These are phyloP conservation scores for Donacobius atricapilla DNA, from an alignment of 2,113 vertebrate species.

Conservation along the genomic window DNA sequence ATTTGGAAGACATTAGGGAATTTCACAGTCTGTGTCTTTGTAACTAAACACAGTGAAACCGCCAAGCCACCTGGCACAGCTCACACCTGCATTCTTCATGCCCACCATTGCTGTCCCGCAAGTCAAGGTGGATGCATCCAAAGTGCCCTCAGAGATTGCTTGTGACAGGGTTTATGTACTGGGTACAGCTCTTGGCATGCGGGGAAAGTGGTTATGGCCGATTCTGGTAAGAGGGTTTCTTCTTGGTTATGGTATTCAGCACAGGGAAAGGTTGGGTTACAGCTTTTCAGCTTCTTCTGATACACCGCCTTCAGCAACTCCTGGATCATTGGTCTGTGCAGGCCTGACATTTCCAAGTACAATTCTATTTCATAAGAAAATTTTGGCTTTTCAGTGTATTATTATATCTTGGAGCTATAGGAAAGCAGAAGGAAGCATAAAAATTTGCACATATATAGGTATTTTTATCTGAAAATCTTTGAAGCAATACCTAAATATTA, in stretches of 20 bases:
- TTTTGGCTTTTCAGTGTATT: neutral
- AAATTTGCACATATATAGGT: constrained; percentile 23
- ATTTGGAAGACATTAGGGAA: neutral
- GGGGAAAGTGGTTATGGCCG: neutral
- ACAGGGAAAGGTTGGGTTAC: neutral
- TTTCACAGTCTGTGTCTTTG: neutral
- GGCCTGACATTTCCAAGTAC: constrained; percentile 21
- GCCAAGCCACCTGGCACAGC: fast-evolving
- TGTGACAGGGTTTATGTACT: neutral
- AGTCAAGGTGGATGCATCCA: neutral
- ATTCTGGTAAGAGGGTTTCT: neutral
- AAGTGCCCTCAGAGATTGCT: neutral
- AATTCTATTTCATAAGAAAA: neutral
- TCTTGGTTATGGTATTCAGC: fast-evolving
- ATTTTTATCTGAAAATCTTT: neutral
- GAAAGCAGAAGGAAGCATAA: neutral
- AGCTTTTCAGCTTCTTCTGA: neutral
- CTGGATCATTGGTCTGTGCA: neutral
- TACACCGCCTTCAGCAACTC: neutral
- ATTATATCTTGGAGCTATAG: neutral
- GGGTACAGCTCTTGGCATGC: neutral
- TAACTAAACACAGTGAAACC: neutral
- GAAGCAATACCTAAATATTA: constrained; percentile 13
- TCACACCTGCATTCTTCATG: fast-evolving
- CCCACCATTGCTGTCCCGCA: neutral